Base-by-base conservation (phyloP, 2,888 invertebrate genomes). In the Diaphora mendica region DNA sequence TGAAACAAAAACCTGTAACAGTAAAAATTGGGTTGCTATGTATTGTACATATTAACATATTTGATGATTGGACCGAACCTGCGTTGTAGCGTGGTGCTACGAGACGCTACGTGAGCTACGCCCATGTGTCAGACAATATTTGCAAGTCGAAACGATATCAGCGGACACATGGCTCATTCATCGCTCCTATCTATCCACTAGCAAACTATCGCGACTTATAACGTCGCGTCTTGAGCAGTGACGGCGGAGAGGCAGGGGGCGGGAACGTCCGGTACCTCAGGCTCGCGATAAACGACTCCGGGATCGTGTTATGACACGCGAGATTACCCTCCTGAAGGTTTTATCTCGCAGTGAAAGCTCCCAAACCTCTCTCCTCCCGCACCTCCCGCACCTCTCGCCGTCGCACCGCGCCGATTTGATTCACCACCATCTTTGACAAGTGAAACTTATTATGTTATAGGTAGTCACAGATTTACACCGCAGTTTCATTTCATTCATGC, bases 311-410 rank as follows among this genome's bases (percentile, higher is more conserved):
- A 79, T 80, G 77, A 68, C 75, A 64, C 71, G 74, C 62, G 64
- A 80, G 79, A 79, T 81, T 81, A 77, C 81, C 73, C 67, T 72
- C 70, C 71, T 35, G 44, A 64, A 73, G 70, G 68, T 73, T 51
- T 75, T 81, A 81, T 79, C 73, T 81, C 30, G 64, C 48, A 71
- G n/a, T 33, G 15, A 33, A 72, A 76, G 69, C 51, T 26, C 33
- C 51, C 51, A 51, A 51, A 51, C 51, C 8, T 30, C 26, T 30
- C 26, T 26, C 59, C 59, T 15, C 59, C 20, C 65, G 15, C 64
- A 59, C 26, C 2, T 11, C 26, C 15, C 59, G 9, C 71, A 20
- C 26, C 48, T 48, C 17, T n/a, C 26, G 42, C 44, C 39, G 26
- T 69, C 26, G n/a, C 62, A 42, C 69, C 26, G n/a, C 69, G 26